Evolutionary conservation across 2,113 vertebrate genomes (phyloP), one percentile per base, ranked within the genome.

Genomic region (Atractosteus spatula): DNA sequence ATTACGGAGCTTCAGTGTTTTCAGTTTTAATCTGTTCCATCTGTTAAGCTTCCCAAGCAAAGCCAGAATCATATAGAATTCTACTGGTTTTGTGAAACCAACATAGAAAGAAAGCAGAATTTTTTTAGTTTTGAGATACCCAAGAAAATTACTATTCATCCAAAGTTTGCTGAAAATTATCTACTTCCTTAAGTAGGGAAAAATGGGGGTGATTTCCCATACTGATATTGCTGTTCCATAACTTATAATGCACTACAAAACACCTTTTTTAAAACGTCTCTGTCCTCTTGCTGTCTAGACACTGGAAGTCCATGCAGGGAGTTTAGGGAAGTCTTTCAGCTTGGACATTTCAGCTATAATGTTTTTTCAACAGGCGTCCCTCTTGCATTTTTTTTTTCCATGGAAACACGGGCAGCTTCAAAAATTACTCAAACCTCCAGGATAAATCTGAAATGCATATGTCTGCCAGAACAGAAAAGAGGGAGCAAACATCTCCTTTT

Each of bases 201-300:
- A 17, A 55, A 16, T 68, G 47, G 6, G 10, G 47, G 47, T 51
- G 29, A 55, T 54, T 17, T 54, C 44, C 41, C 12, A 12, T 12
- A 16, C 3, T 43, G 3, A 47, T 51, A n/a, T 45, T 44, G 45
- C 61, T 63, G 11, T 7, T 59, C 16, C 44, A 63, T 54, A 63
- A 71, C 51, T 12, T 12, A 51, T 14, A 16, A 8, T 14, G 42
- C 6, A 8, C 45, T 71, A 10, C 43, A 71, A 57, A 63, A 63
- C 59, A 55, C 70, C 17, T 71, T 70, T 43, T 59, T 17, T 7
- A 51, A 55, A 14, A 29, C 51, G n/a, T 70, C 57, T 70, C 16
- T 41, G 47, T 64, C 70, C 61, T 63, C 43, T 17, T 57, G 13
- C 70, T 55, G 61, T 71, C 70, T 71, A 63, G 70, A 71, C 62